phyloP scores from a whole-genome alignment of 1,140 invertebrate genomes.

The Cherax destructor region DNA sequence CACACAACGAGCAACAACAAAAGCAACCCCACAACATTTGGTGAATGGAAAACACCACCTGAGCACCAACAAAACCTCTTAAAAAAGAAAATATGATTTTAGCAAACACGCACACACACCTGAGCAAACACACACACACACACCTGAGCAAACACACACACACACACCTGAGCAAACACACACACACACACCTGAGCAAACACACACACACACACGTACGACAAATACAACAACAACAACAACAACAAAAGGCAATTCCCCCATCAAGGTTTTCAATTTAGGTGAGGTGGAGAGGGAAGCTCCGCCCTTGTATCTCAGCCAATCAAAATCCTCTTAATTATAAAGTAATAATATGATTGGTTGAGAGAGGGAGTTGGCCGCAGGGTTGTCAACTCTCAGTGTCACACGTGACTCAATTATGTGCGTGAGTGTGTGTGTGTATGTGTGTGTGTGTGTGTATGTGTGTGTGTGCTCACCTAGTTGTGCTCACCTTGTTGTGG shows the following conservation, averaged over 20 bases:
- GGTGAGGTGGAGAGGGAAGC: neutral
- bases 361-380: neutral
- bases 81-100: too few relatives aligned
- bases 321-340: conserved; percentile 14
- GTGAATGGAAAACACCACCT: too few relatives aligned
- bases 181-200: too few relatives aligned
- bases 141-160: too few relatives aligned
- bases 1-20: too few relatives aligned
- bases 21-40: too few relatives aligned
- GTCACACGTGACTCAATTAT: neutral
- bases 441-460: neutral
- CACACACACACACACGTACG: neutral
- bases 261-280: neutral
- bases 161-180: too few relatives aligned
- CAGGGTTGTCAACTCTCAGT: neutral
- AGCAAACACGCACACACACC: too few relatives aligned
- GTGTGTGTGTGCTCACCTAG: neutral
- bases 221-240: neutral
- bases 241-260: neutral
- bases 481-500: too few relatives aligned
- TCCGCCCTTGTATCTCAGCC: neutral
- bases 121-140: too few relatives aligned
- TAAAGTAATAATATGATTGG: conserved; percentile 15
- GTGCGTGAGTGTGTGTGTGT: neutral
- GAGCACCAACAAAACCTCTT: too few relatives aligned